These are phyloP conservation scores for Coranthus polyacanthus DNA, from an alignment of 2,797 vertebrate genomes.

Conservation along the genomic window DNA sequence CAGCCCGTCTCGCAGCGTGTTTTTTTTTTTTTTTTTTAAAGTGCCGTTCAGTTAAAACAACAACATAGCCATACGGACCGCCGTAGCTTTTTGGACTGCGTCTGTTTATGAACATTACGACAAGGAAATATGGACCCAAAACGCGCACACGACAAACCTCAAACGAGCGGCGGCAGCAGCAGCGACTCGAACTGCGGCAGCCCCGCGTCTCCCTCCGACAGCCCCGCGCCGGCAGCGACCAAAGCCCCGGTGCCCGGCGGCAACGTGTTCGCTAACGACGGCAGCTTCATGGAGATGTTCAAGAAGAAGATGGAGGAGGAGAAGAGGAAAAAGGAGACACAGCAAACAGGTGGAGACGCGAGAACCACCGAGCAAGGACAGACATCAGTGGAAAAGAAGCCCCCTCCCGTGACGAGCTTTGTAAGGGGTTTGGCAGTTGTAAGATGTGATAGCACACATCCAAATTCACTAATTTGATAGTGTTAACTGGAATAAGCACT, in stretches of 20 bases:
- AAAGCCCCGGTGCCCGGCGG: slow-evolving; percentile 58
- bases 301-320: slow-evolving; percentile 94
- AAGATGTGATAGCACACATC: slow-evolving; percentile 72
- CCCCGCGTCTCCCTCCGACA: slow-evolving; percentile 72
- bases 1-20: neutral
- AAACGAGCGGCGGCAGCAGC: slow-evolving; percentile 50
- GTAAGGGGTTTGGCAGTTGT: slow-evolving; percentile 88
- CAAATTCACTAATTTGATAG: slow-evolving; percentile 34
- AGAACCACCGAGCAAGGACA: slow-evolving; percentile 76
- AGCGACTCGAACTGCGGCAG: slow-evolving; percentile 73
- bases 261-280: slow-evolving; percentile 95
- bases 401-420: slow-evolving; percentile 85
- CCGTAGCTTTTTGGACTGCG: slow-evolving; percentile 12
- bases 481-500: slow-evolving; percentile 12
- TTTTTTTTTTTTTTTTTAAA: too few relatives aligned
- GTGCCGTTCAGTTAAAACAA: neutral
- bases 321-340: slow-evolving; percentile 86
- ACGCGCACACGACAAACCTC: slow-evolving; percentile 40
- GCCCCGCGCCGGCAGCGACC: slow-evolving; percentile 60
- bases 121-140: slow-evolving; percentile 69
- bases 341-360: slow-evolving; percentile 76
- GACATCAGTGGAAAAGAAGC: slow-evolving; percentile 82
- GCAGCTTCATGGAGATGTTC: slow-evolving; percentile 97
- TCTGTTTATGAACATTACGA: slow-evolving; percentile 1
- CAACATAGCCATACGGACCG: slow-evolving; percentile 19